Conservation (phyloP, 2,113 vertebrate genomes). For the Anoplopoma fimbria region DNA sequence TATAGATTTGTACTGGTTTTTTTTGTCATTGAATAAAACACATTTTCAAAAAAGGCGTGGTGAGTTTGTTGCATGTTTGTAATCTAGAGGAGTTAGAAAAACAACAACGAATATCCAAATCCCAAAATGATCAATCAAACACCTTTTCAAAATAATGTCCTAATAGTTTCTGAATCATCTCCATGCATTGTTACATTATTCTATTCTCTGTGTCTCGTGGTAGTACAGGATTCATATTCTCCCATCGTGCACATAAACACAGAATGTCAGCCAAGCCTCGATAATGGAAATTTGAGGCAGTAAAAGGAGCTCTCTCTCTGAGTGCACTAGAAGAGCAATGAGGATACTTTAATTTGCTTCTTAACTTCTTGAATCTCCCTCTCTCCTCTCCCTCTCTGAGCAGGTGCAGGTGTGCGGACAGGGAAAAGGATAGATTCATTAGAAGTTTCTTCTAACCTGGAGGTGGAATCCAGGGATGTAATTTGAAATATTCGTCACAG, state of each 20-base stretch:
- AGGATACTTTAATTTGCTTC: slow-evolving; percentile 40
- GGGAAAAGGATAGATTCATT: slow-evolving; percentile 37
- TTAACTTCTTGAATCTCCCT: slow-evolving; percentile 30
- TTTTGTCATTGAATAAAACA: no score
- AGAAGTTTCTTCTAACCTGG: slow-evolving; percentile 36
- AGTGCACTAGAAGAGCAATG: neutral
- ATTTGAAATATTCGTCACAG: slow-evolving; percentile 41
- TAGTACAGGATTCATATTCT: neutral
- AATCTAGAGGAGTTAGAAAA: no score
- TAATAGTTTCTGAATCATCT: neutral
- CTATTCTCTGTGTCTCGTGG: neutral
- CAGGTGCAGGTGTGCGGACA: slow-evolving; percentile 17
- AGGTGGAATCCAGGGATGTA: slow-evolving; percentile 38
- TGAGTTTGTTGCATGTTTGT: no score
- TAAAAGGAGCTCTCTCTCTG: slow-evolving; percentile 1
- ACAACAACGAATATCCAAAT: no score
- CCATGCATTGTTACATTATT: neutral
- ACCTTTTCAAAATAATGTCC: no score
- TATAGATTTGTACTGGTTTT: no score
- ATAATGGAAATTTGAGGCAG: slow-evolving; percentile 22
- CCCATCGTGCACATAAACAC: slow-evolving; percentile 14
- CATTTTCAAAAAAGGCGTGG: no score
- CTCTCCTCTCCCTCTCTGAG: slow-evolving; percentile 6
- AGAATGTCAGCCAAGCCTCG: slow-evolving; percentile 6
- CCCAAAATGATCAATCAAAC: no score